Percentiles rank a stretch among this genome's conserved stretches.
Evolutionary conservation across 2,113 vertebrate genomes (phyloP).

Genomic region (Oophaga pumilio): DNA sequence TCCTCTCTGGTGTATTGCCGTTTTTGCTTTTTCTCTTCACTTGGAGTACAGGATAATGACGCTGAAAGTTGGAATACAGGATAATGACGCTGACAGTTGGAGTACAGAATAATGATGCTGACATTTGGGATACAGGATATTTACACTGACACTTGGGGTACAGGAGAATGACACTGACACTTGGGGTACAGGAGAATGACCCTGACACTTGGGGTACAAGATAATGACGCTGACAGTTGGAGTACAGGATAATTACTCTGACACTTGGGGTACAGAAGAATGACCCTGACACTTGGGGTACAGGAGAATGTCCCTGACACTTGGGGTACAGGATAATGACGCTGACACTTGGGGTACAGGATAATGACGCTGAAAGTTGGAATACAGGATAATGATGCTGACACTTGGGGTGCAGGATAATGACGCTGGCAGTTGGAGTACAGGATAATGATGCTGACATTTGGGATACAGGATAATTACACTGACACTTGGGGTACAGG

Average conservation of each 20-base stretch:
- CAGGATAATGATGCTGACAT: not conserved
- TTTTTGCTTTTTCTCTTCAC: no score
- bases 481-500: not conserved
- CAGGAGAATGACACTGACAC: not conserved
- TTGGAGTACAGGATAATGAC: not conserved
- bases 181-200: not conserved
- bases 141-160: not conserved
- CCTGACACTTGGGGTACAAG: not conserved
- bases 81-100: no score
- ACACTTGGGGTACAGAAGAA: not conserved
- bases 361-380: not conserved
- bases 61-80: no score
- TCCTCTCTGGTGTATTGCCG: no score
- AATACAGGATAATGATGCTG: not conserved
- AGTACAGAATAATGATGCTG: no score
- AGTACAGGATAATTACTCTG: not conserved
- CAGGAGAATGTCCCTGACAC: not conserved
- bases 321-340: not conserved
- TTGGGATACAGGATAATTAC: not conserved
- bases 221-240: not conserved
- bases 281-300: not conserved
- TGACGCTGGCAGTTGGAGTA: not conserved
- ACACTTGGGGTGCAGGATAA: not conserved
- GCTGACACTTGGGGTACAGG: not conserved
- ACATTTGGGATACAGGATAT: not conserved